phyloP scores from a whole-genome alignment of 2,888 invertebrate species.

The Protodeltote pygarga region DNA sequence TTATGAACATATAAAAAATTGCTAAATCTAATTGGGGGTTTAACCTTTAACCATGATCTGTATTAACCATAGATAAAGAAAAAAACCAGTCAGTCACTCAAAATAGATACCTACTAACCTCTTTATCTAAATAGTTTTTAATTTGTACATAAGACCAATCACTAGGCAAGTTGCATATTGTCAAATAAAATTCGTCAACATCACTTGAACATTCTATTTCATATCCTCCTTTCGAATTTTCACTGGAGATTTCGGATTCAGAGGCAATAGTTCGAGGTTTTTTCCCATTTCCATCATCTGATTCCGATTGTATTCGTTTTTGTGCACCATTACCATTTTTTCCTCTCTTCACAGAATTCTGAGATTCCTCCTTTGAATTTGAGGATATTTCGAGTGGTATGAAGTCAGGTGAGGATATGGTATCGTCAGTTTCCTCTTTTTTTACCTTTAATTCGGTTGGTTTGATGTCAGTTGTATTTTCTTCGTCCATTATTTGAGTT shows the following conservation, averaged over 20 bases:
- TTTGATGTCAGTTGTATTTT: neutral
- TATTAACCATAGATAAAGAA: too few species aligned
- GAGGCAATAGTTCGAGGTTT: constrained; percentile 14
- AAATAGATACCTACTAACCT: too few species aligned
- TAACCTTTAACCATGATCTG: too few species aligned
- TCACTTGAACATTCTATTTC: constrained; percentile 2
- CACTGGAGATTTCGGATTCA: neutral
- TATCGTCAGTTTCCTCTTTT: neutral
- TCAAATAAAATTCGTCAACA: constrained; percentile 21
- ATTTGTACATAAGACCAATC: constrained; percentile 44
- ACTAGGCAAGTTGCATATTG: constrained; percentile 19
- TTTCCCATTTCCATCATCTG: constrained; percentile 7
- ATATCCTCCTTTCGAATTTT: neutral
- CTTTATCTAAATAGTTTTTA: constrained; percentile 52
- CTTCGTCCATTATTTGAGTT: constrained; percentile 10
- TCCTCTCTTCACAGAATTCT: neutral
- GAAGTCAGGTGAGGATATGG: neutral
- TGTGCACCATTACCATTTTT: constrained; percentile 6
- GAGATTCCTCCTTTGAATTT: neutral
- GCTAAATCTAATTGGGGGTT: too few species aligned
- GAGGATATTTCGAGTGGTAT: neutral
- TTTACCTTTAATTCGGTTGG: neutral
- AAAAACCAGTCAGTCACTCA: too few species aligned
- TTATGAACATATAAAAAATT: neutral
- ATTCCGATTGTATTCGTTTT: constrained; percentile 6